Evolutionary conservation across 30 jellyfish, hydroid and myxozoan genomes (phyloP).

Genomic region (Cassiopea andromeda): DNA sequence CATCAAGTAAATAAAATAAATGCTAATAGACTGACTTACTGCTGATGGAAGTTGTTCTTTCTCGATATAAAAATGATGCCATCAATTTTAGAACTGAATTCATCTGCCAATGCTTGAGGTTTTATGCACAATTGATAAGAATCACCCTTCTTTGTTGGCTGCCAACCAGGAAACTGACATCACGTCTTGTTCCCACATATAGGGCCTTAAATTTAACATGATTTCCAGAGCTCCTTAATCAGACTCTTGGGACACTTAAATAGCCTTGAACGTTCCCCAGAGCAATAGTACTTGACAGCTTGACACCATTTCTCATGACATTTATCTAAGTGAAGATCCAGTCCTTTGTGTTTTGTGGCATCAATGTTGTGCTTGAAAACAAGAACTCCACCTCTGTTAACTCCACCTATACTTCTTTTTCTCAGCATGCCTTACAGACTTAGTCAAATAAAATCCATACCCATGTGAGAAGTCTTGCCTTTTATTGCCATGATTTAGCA

Average conservation of each 20-base stretch:
- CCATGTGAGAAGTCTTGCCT: slow-evolving; percentile 25
- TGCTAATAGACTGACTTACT: not conserved
- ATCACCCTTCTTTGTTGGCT: slow-evolving; percentile 7
- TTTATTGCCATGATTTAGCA: not conserved
- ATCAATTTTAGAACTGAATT: slow-evolving; percentile 6
- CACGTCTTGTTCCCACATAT: slow-evolving; percentile 1
- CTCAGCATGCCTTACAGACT: not conserved
- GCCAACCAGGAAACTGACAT: not conserved
- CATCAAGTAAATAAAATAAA: too few relatives aligned
- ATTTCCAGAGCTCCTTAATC: not conserved
- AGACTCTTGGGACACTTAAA: not conserved
- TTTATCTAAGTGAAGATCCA: not conserved
- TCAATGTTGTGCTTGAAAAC: not conserved
- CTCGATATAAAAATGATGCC: not conserved
- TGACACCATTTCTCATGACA: not conserved
- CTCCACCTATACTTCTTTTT: not conserved
- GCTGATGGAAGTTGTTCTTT: not conserved
- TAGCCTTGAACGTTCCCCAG: not conserved
- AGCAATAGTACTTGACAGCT: slow-evolving; percentile 1
- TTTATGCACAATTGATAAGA: slow-evolving; percentile 12
- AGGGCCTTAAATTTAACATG: slow-evolving; percentile 5
- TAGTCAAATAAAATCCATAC: not conserved
- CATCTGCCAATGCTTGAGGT: slow-evolving; percentile 6
- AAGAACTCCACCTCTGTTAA: not conserved
- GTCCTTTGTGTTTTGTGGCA: not conserved